Conservation (phyloP, 2,797 vertebrate species). For the Pelobates cultripes region DNA sequence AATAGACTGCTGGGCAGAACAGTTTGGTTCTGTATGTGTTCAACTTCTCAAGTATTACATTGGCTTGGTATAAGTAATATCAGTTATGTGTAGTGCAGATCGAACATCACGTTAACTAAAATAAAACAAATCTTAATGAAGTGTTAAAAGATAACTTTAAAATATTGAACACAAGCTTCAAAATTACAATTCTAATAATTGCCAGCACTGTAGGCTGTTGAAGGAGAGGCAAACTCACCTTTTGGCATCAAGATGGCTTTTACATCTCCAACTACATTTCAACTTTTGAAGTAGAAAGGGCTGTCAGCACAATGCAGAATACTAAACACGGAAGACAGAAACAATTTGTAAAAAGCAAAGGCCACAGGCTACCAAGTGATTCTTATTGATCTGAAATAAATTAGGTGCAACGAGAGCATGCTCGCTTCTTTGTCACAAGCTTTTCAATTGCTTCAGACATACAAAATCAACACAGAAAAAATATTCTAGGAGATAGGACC, state of each 20-base stretch:
- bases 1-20: too few relatives aligned
- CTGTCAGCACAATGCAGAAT: constrained; percentile 40
- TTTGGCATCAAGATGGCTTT: constrained; percentile 23
- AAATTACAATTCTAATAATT: background rate
- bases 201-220: background rate
- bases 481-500: constrained; percentile 26
- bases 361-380: constrained; percentile 51
- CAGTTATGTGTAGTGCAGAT: too few relatives aligned
- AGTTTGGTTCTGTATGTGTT: too few relatives aligned
- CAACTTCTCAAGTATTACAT: too few relatives aligned
- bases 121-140: background rate
- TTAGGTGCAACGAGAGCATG: constrained; percentile 43
- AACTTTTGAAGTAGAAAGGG: constrained; percentile 27
- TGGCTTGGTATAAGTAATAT: too few relatives aligned
- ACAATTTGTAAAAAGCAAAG: constrained; percentile 47
- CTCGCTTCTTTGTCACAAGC: constrained; percentile 26
- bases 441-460: constrained; percentile 44
- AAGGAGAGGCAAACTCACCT: background rate
- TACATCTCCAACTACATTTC: constrained; percentile 45
- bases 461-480: constrained; percentile 39
- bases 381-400: constrained; percentile 52
- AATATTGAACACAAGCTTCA: background rate
- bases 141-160: background rate
- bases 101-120: background rate
- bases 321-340: constrained; percentile 48